A percentile compares a stretch with the other conserved stretches of the same genome.
Conservation (phyloP, 2,113 vertebrate genomes). For the Hydrochoerus hydrochaeris region DNA sequence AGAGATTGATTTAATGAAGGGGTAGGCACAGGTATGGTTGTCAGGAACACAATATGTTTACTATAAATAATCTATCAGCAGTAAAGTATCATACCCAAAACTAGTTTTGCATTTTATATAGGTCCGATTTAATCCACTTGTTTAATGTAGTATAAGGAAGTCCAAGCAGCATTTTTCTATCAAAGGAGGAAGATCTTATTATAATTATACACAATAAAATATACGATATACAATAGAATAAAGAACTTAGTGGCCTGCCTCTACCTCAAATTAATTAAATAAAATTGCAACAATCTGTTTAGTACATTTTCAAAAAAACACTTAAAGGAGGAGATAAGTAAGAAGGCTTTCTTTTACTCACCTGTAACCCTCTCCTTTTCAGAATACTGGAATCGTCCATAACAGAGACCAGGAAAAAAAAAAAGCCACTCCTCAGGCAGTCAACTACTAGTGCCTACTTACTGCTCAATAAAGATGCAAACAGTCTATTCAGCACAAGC, state of each 20-base stretch:
- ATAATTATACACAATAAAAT: not conserved
- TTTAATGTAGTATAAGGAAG: constrained; percentile 46
- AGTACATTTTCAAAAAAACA: constrained; percentile 59
- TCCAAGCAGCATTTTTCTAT: constrained; percentile 50
- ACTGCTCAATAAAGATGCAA: constrained; percentile 58
- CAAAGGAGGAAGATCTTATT: constrained; percentile 44
- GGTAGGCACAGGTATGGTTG: not conserved
- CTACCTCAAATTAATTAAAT: constrained; percentile 54
- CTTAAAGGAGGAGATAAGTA: constrained; percentile 47
- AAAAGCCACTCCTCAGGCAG: constrained; percentile 72
- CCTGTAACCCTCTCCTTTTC: constrained; percentile 90
- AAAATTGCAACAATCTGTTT: constrained; percentile 52
- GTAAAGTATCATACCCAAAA: constrained; percentile 33
- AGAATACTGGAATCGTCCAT: constrained; percentile 92
- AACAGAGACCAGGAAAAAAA: constrained; percentile 67
- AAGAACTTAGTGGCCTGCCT: constrained; percentile 45
- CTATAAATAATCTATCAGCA: constrained; percentile 39
- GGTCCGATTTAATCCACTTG: constrained; percentile 53
- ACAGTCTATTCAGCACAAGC: constrained; percentile 26
- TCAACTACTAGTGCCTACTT: constrained; percentile 67
- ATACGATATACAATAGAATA: constrained; percentile 34
- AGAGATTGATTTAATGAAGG: not conserved
- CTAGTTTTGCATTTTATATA: not conserved
- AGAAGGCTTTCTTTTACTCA: constrained; percentile 82
- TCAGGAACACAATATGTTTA: constrained; percentile 61